Evolutionary conservation across 2,113 vertebrate species (phyloP).

Genomic region (Trachemys scripta): DNA sequence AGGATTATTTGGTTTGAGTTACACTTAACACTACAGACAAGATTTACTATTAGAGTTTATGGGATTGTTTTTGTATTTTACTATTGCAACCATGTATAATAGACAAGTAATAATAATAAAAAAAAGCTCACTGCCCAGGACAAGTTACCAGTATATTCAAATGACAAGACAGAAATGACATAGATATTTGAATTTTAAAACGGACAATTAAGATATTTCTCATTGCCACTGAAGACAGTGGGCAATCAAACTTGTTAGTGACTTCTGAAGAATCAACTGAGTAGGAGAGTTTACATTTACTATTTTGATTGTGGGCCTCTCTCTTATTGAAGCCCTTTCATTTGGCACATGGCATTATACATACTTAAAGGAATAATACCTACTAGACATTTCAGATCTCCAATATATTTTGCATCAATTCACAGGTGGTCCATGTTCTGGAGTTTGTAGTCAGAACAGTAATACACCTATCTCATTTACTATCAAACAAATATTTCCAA

Average conservation of each 20-base stretch:
- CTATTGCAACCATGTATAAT: background rate
- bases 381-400: background rate
- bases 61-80: background rate
- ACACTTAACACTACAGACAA: background rate
- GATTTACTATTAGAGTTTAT: background rate
- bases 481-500: background rate
- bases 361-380: background rate
- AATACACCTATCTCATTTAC: background rate
- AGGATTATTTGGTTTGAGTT: background rate
- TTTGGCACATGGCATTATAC: background rate
- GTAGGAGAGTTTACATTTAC: background rate
- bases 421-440: background rate
- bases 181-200: background rate
- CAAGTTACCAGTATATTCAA: background rate
- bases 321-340: background rate
- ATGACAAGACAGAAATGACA: background rate
- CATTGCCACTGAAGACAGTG: background rate
- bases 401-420: background rate
- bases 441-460: background rate
- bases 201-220: background rate
- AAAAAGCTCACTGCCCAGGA: accelerated
- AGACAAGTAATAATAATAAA: background rate
- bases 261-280: background rate
- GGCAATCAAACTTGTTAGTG: background rate
- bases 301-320: background rate